These are phyloP conservation scores for Trichogramma evanescens DNA, from an alignment of 2,888 invertebrate species.

Conservation along the genomic window DNA sequence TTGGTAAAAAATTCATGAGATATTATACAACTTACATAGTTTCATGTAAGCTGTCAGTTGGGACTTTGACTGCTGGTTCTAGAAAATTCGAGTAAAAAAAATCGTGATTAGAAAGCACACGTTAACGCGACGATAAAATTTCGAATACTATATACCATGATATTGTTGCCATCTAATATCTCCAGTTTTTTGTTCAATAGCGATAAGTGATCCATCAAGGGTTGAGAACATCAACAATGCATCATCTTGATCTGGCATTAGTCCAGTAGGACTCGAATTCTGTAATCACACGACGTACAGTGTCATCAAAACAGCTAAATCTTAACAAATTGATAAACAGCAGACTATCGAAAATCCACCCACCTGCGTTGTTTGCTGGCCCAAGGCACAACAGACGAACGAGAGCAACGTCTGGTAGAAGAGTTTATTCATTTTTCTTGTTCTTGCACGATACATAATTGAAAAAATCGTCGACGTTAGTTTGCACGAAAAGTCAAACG, in stretches of 20 bases:
- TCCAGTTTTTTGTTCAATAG: constrained; percentile 81
- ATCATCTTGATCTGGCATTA: constrained; percentile 41
- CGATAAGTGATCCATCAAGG: constrained; percentile 84
- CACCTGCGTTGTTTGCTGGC: constrained; percentile 24
- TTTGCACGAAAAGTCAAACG: too few species aligned
- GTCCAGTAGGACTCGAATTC: constrained; percentile 35
- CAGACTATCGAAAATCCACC: not conserved
- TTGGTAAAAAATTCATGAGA: constrained; percentile 36
- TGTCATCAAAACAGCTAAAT: not conserved
- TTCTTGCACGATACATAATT: too few species aligned
- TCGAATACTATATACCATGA: constrained; percentile 58
- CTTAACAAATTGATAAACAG: not conserved
- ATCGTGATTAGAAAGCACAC: constrained; percentile 11
- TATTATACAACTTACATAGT: constrained; percentile 48
- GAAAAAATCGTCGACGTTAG: too few species aligned
- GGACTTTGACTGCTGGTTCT: constrained; percentile 88
- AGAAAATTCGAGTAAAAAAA: constrained; percentile 40
- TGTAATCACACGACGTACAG: constrained; percentile 12
- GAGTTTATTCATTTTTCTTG: constrained; percentile 13
- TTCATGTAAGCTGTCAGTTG: constrained; percentile 54
- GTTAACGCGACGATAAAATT: constrained; percentile 3
- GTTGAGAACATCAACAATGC: constrained; percentile 74
- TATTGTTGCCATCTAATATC: constrained; percentile 83
- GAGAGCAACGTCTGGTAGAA: constrained; percentile 16
- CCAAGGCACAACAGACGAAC: constrained; percentile 18